These are phyloP conservation scores for Drosophila sulfurigaster DNA, from an alignment of 1,140 invertebrate species.

Conservation along the genomic window DNA sequence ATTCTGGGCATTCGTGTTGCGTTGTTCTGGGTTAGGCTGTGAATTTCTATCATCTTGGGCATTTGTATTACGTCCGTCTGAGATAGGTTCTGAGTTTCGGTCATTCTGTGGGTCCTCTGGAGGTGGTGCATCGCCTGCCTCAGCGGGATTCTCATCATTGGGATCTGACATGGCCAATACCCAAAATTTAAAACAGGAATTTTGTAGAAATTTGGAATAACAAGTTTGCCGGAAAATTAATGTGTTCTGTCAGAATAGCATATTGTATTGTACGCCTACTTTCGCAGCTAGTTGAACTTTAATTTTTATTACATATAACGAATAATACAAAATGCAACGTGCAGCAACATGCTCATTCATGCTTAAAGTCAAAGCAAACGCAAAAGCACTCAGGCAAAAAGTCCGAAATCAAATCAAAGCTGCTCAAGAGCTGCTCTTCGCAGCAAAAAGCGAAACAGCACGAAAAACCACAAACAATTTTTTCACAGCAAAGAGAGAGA, in stretches of 20 bases:
- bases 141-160: not conserved
- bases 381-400: slow-evolving; percentile 74
- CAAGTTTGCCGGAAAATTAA: not conserved
- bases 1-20: no score
- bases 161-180: slow-evolving; percentile 11
- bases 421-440: slow-evolving; percentile 62
- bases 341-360: slow-evolving; percentile 63
- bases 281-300: slow-evolving; percentile 38
- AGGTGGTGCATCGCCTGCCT: not conserved
- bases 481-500: slow-evolving; percentile 33
- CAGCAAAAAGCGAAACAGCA: slow-evolving; percentile 44
- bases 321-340: not conserved
- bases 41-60: not conserved
- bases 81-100: not conserved
- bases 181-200: not conserved
- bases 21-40: not conserved
- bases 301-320: slow-evolving; percentile 34
- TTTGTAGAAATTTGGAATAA: not conserved
- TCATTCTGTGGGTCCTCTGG: not conserved
- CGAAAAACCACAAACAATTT: slow-evolving; percentile 81
- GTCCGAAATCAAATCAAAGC: slow-evolving; percentile 73
- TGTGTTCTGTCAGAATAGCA: not conserved
- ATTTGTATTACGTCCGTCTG: no score
- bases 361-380: slow-evolving; percentile 67
- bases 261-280: slow-evolving; percentile 28